Conservation (phyloP, 2,797 vertebrate species). For the Triplophysa yarkandensis region DNA sequence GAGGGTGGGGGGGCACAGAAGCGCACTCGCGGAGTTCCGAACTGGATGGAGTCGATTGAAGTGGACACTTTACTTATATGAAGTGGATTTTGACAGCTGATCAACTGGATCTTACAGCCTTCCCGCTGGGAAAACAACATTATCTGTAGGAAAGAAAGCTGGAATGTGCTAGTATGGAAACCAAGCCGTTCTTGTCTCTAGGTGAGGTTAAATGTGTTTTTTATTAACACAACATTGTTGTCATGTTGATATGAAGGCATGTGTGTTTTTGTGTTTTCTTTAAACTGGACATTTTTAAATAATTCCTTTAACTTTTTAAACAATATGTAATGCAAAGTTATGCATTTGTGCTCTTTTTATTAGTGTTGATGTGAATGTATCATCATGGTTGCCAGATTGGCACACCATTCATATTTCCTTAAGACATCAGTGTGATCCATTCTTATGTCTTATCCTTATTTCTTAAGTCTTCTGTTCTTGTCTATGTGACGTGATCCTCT, state of each 20-base stretch:
- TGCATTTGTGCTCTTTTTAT: no score
- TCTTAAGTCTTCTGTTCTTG: no score
- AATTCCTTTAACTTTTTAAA: no score
- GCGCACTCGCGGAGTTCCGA: slow-evolving; percentile 42
- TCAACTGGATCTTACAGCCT: slow-evolving; percentile 50
- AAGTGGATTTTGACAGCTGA: slow-evolving; percentile 54
- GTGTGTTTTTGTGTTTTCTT: not conserved
- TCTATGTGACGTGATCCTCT: no score
- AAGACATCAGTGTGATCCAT: no score
- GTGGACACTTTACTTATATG: slow-evolving; percentile 45
- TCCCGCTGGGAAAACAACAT: slow-evolving; percentile 25
- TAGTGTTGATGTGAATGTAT: no score
- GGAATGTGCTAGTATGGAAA: slow-evolving; percentile 84
- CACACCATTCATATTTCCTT: no score
- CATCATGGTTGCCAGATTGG: no score
- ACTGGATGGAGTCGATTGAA: slow-evolving; percentile 45
- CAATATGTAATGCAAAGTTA: no score
- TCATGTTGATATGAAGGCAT: not conserved
- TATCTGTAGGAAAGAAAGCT: slow-evolving; percentile 49
- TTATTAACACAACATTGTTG: slow-evolving; percentile 27
- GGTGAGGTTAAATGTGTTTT: slow-evolving; percentile 73
- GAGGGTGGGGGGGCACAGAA: slow-evolving; percentile 38
- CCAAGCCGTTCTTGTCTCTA: slow-evolving; percentile 84
- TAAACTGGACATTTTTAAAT: no score
- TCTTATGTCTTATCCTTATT: no score